Base-by-base conservation (phyloP, 2,888 invertebrate genomes). In the Macrophya annulata region DNA sequence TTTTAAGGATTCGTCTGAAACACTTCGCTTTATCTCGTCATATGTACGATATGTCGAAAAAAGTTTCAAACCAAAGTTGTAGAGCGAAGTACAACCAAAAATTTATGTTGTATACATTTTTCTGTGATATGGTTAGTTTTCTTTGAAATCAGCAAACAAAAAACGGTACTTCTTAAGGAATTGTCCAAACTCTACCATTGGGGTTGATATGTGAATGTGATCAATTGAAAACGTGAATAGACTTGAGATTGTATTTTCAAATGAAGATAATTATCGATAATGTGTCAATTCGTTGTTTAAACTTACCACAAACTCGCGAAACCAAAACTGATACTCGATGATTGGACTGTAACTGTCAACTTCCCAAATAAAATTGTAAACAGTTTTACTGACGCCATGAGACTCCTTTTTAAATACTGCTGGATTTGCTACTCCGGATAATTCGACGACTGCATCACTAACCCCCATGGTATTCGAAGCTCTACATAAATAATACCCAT, bases 341-440 rank as follows among this genome's bases (percentile, higher is more conserved):
- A 98, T 96, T 0, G 96, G 96, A 51, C 97, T 96, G 92, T 97
- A 96, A 85, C 97, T 97, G 91, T 98, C 97, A 0, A 97, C 97
- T 91, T 97, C 97, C 98, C 98, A 98, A 83, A 97, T 96, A 3
- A 98, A 94, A 8, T 96, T 96, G 91, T 96, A 97, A 43, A 96
- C 94, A 83, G 93, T 93, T 86, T 95, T 85, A 92, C 96, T 76
- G 3, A 91, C 88, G n/a, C 94, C 90, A 0, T 93, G 95, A 37
- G 92, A 94, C 87, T 95, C 95, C 87, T 95, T 95, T 91, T 96
- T 96, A 90, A 97, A 96, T 0, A 96, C 95, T 0, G 96, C 96
- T 3, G 96, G 94, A 91, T 96, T 96, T 0, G 97, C 96, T 0
- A 96, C 95, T 45, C 96, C 97, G 86, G 97, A 97, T 8, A 98